Percentiles rank a stretch among this genome's conserved stretches.
Conservation (phyloP, 2,113 vertebrate species). For the Nothobranchius kuhntae region DNA sequence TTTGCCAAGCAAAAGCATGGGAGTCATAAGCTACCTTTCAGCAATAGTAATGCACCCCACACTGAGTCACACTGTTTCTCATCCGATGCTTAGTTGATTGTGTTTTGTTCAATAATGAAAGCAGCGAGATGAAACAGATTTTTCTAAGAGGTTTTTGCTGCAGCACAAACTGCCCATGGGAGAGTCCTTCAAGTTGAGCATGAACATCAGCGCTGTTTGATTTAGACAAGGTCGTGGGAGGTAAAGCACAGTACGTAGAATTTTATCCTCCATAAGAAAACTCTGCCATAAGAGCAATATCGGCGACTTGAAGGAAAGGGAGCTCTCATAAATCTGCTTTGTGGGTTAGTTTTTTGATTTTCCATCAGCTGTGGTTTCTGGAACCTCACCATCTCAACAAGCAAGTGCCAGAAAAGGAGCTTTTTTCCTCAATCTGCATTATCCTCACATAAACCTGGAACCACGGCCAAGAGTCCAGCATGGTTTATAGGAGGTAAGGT, state of each 20-base stretch:
- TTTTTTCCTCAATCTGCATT: slow-evolving; percentile 73
- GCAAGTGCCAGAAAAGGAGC: slow-evolving; percentile 63
- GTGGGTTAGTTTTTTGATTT: slow-evolving; percentile 63
- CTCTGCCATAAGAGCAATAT: slow-evolving; percentile 45
- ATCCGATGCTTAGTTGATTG: not conserved
- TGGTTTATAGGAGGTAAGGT: slow-evolving; percentile 76
- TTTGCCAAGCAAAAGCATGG: no score
- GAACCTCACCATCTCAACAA: slow-evolving; percentile 71
- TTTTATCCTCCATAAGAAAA: slow-evolving; percentile 41
- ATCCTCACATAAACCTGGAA: slow-evolving; percentile 77
- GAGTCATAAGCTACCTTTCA: no score
- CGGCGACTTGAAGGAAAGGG: slow-evolving; percentile 59
- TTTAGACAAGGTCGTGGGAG: slow-evolving; percentile 58
- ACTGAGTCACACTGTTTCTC: not conserved
- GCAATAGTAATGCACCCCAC: not conserved
- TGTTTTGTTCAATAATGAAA: not conserved
- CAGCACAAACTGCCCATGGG: slow-evolving; percentile 55
- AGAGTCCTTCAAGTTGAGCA: slow-evolving; percentile 68
- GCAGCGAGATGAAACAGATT: slow-evolving; percentile 52
- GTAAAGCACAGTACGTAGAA: slow-evolving; percentile 53
- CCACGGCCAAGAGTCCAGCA: slow-evolving; percentile 75
- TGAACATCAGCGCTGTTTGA: slow-evolving; percentile 65
- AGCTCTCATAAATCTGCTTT: slow-evolving; percentile 65
- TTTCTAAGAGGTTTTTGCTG: slow-evolving; percentile 53
- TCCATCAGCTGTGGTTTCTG: slow-evolving; percentile 74